Base-by-base conservation (phyloP, 2,113 vertebrate species). In the Axis porcinus region DNA sequence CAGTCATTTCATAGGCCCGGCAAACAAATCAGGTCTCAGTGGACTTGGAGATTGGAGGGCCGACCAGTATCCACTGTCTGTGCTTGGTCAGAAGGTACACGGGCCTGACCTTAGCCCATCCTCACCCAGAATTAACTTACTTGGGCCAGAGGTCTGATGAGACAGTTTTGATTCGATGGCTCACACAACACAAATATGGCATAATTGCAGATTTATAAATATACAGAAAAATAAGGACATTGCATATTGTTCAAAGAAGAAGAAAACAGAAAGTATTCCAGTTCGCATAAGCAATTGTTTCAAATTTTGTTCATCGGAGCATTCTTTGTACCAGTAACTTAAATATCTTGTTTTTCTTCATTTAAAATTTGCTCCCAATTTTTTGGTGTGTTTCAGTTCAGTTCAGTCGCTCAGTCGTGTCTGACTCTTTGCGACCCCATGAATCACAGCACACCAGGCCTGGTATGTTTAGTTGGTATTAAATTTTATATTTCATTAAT, bases 401-500 rank as follows among this genome's bases (percentile, higher is more conserved):
- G 50, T 52, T 52, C 50, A 52, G 50, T 16, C 15, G 15, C 50
- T 52, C 50, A 52, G 50, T 52, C 4, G 50, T 52, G 50, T 52
- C 50, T 1, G 15, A 52, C 15, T 52, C 50, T 52, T 52, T 16
- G 50, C 15, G 50, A 16, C 50, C 50, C 50, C 50, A 52, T 52
- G 50, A 52, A 52, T 15, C 50, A 52, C 50, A 52, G 50, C 50
- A 52, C 15, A 1, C 50, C 50, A 52, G 50, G 50, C 50, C 50
- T 52, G 9, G 40, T 98, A 14, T n/a, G 55, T 52, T 6, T 54
- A 57, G 91, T 82, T 62, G 21, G 9, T 84, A 94, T 47, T 86
- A 64, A 70, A 70, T 96, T 57, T 97, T 94, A 92, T 23, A 60
- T 96, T 98, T 98, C 12, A 76, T 43, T 76, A 43, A 43, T 90